Conservation (phyloP, 2,888 invertebrate species). For the Lamellibrachia columna region DNA sequence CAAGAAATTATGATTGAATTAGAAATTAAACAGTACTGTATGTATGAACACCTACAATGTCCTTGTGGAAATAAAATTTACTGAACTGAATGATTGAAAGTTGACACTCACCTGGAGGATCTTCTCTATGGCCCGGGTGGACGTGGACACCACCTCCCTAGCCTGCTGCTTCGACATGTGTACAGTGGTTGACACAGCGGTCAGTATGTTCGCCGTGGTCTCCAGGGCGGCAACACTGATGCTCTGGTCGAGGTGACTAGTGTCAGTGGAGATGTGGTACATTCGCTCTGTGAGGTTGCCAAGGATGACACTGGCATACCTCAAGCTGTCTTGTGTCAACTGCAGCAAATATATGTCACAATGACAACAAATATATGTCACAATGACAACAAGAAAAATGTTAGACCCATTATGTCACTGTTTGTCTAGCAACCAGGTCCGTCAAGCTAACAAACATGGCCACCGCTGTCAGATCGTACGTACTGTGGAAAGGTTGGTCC, state of each 20-base stretch:
- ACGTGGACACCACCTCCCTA: slow-evolving; percentile 17
- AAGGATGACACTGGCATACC: slow-evolving; percentile 41
- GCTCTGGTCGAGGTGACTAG: background rate
- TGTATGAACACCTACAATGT: too few species aligned
- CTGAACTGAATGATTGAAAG: too few species aligned
- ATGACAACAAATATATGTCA: background rate
- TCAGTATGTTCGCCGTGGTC: slow-evolving; percentile 37
- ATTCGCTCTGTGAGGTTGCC: slow-evolving; percentile 28
- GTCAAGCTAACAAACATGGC: too few species aligned
- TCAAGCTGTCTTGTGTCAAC: slow-evolving; percentile 43
- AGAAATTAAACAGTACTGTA: too few species aligned
- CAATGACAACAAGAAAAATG: background rate
- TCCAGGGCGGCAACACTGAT: background rate
- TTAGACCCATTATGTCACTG: background rate
- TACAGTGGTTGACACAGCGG: background rate
- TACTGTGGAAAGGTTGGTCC: too few species aligned
- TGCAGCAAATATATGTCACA: slow-evolving; percentile 35
- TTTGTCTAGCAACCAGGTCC: too few species aligned
- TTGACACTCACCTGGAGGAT: slow-evolving; percentile 20
- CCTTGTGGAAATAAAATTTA: too few species aligned
- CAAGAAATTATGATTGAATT: too few species aligned
- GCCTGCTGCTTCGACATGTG: background rate
- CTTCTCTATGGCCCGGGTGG: slow-evolving; percentile 16
- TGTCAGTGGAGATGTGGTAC: background rate
- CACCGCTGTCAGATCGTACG: too few species aligned